These are phyloP conservation scores for Myopa testacea DNA, from an alignment of 2,888 invertebrate species.

Conservation along the genomic window DNA sequence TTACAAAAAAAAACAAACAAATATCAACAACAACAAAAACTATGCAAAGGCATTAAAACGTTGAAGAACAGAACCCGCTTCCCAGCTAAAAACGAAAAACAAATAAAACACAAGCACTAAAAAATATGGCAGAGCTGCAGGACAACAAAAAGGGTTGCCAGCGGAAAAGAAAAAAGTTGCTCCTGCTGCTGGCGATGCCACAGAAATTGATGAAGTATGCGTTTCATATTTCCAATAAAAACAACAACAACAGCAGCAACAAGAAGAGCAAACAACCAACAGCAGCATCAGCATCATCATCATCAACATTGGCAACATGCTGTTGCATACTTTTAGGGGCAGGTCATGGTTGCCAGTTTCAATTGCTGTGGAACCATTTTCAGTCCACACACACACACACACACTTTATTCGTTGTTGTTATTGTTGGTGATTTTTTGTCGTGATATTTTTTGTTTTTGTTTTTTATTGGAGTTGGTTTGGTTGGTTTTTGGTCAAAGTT, in stretches of 20 bases:
- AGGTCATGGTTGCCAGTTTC: constrained; percentile 7
- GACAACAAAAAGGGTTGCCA: constrained; percentile 10
- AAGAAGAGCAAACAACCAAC: constrained; percentile 1
- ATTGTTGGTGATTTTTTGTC: neutral
- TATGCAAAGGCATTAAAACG: neutral
- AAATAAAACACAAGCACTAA: neutral
- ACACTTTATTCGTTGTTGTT: neutral
- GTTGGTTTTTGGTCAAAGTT: constrained; percentile 38
- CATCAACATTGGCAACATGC: neutral
- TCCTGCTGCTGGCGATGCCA: neutral
- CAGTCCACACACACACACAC: neutral
- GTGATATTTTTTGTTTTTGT: neutral
- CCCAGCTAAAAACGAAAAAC: neutral
- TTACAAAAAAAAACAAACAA: neutral
- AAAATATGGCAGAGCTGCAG: constrained; percentile 4
- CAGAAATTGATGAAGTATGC: constrained; percentile 50
- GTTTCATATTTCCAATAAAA: constrained; percentile 48
- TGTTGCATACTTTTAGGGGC: constrained; percentile 7
- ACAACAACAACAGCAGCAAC: constrained; percentile 11
- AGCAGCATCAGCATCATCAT: neutral
- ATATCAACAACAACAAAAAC: neutral
- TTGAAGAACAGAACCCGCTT: neutral
- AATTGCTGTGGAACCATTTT: neutral
- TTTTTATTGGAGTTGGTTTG: neutral
- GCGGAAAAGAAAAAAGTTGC: too few relatives aligned